A percentile compares a stretch with the other conserved stretches of the same genome.
phyloP scores from a whole-genome alignment of 2,888 invertebrate genomes.

The Idaea straminata region DNA sequence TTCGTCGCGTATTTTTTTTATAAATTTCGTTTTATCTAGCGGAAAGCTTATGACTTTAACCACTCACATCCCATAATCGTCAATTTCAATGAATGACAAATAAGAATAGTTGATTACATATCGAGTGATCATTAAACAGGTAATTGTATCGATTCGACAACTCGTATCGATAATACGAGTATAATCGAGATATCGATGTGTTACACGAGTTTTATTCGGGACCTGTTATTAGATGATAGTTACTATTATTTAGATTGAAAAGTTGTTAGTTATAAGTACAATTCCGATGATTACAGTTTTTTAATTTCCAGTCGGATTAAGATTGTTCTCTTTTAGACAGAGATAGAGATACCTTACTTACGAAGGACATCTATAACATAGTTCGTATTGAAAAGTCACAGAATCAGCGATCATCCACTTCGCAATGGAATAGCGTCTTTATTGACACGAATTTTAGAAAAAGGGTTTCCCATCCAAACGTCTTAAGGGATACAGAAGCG shows the following conservation, averaged over 20 bases:
- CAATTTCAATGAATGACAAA: constrained; percentile 76
- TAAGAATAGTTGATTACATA: constrained; percentile 70
- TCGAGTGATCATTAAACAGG: constrained; percentile 54
- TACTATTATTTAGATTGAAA: background rate
- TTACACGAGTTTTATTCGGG: background rate
- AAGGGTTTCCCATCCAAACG: too few relatives aligned
- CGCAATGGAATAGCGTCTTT: too few relatives aligned
- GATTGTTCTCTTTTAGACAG: too few relatives aligned
- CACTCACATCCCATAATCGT: constrained; percentile 38
- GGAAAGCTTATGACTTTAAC: constrained; percentile 9
- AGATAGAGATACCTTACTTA: too few relatives aligned
- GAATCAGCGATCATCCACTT: too few relatives aligned
- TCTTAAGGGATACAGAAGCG: too few relatives aligned
- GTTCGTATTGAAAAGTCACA: too few relatives aligned
- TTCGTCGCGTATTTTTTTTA: background rate
- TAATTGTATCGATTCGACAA: constrained; percentile 57
- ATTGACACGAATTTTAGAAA: too few relatives aligned
- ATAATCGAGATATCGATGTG: background rate
- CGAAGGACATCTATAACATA: too few relatives aligned
- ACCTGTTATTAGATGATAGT: background rate
- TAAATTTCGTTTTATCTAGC: background rate
- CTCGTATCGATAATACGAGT: constrained; percentile 36
- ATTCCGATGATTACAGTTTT: too few relatives aligned
- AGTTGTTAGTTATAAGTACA: background rate
- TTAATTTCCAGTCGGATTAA: too few relatives aligned